Evolutionary conservation across 2,113 vertebrate species (phyloP), one percentile per base, ranked within the genome.

Genomic region (Ardeotis arabs): DNA sequence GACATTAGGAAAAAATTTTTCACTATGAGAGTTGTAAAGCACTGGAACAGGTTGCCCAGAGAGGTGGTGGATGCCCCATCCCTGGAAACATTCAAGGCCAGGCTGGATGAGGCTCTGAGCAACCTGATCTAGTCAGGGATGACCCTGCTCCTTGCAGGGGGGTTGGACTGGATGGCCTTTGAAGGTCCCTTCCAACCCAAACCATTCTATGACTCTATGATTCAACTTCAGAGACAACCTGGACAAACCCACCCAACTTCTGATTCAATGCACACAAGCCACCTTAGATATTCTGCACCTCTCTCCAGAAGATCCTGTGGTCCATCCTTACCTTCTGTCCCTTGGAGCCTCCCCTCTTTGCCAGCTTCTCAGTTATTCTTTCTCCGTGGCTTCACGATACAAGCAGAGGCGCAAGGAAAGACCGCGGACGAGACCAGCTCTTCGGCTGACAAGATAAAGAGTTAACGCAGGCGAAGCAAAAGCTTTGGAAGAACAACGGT

Each of bases 361-460:
- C 41, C 77, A 64, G 29, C 23, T 70, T 83, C 59, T 55, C 19
- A 2, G 2, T 49, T 10, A 2, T 3, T 59, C 62, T 22, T 52
- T 28, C 79, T 55, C 72, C 9, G 1, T 41, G 16, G 28, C 31
- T 89, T 56, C 67, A 41, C 33, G 31, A 45, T 27, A 23, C 31
- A 2, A 49, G 52, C 8, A 58, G 29, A 68, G 31, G 9, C 6
- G 1, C 31, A 21, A 62, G 82, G 21, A 33, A 47, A 55, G n/a
- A 18, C 39, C 0, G 0, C 1, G 25, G 67, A 18, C 49, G 76
- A 60, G 19, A 3, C 5, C 56, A 70, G 35, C 56, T 77, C 49
- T 12, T 3, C 4, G 24, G 60, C 28, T 69, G 95, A 97, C 94
- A 95, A 97, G 96, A 96, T 95, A 83, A 96, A 94, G 96, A 97